Conservation (phyloP, 2,113 vertebrate genomes). For the Garra rufa region DNA sequence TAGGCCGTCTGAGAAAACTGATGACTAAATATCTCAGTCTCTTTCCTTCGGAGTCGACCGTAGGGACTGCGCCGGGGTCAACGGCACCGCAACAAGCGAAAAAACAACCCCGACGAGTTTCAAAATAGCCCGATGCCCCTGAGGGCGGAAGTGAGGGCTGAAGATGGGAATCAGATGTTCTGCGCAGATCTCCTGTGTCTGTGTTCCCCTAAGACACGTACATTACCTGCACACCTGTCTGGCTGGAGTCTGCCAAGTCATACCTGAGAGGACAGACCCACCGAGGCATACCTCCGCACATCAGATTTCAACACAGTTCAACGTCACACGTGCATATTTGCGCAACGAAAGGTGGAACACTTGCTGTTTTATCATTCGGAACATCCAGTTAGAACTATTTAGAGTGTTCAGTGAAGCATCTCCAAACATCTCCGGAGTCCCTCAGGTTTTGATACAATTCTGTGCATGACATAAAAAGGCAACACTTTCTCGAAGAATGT, state of each 20-base stretch:
- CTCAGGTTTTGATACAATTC: not conserved
- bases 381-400: slow-evolving; percentile 2
- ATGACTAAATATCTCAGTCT: slow-evolving; percentile 33
- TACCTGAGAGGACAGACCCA: slow-evolving; percentile 18
- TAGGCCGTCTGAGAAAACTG: slow-evolving; percentile 21
- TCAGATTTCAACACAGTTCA: slow-evolving; percentile 12
- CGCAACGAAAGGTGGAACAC: not conserved
- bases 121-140: slow-evolving; percentile 12
- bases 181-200: slow-evolving; percentile 2
- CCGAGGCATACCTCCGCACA: not conserved
- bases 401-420: not conserved
- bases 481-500: not conserved
- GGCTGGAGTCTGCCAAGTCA: not conserved
- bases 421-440: not conserved
- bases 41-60: not conserved
- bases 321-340: not conserved
- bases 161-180: slow-evolving; percentile 36
- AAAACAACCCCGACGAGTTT: slow-evolving; percentile 7
- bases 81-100: not conserved
- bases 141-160: slow-evolving; percentile 33
- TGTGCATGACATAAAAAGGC: not conserved
- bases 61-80: slow-evolving; percentile 2
- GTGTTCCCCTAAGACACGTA: slow-evolving; percentile 51
- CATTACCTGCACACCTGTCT: slow-evolving; percentile 29
- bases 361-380: slow-evolving; percentile 3